Percentiles rank a stretch among this genome's conserved stretches.
These are phyloP conservation scores for Philaethria dido DNA, from an alignment of 2,888 invertebrate species.

Conservation along the genomic window DNA sequence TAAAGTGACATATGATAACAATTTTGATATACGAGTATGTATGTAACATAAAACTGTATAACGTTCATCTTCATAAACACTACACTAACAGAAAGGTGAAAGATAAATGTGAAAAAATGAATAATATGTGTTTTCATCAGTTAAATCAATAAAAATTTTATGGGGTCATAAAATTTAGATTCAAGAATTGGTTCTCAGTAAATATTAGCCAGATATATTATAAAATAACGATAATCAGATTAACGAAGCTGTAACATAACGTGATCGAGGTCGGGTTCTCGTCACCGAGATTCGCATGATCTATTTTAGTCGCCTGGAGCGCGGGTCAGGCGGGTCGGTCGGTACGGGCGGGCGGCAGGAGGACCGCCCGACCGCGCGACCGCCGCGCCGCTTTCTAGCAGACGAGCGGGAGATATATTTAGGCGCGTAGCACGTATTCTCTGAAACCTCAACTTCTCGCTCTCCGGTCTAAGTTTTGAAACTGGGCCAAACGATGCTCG, in stretches of 20 bases:
- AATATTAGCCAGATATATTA: not conserved
- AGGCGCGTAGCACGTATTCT: constrained; percentile 77
- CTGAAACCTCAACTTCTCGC: constrained; percentile 77
- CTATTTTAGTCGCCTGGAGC: constrained; percentile 65
- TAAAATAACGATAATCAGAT: not conserved
- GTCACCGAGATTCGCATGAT: constrained; percentile 51
- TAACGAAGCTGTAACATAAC: constrained; percentile 19
- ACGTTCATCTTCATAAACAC: not conserved
- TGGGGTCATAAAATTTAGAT: not conserved
- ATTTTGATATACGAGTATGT: not conserved
- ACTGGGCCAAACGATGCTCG: constrained; percentile 82
- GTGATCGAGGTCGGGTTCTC: constrained; percentile 37
- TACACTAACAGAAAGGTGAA: not conserved
- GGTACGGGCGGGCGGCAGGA: constrained; percentile 27
- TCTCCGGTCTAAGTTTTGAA: constrained; percentile 81
- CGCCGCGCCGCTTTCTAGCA: constrained; percentile 43
- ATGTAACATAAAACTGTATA: not conserved
- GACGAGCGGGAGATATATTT: constrained; percentile 66
- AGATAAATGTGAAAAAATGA: not conserved
- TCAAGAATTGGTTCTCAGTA: not conserved
- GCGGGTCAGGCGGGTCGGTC: constrained; percentile 40
- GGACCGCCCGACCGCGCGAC: constrained; percentile 42
- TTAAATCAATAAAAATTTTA: not conserved
- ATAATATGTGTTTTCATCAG: not conserved
- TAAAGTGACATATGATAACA: not conserved